Percentiles rank a stretch among this genome's conserved stretches.
phyloP scores from a whole-genome alignment of 2,888 invertebrate genomes.

The Hyposoter didymator region DNA sequence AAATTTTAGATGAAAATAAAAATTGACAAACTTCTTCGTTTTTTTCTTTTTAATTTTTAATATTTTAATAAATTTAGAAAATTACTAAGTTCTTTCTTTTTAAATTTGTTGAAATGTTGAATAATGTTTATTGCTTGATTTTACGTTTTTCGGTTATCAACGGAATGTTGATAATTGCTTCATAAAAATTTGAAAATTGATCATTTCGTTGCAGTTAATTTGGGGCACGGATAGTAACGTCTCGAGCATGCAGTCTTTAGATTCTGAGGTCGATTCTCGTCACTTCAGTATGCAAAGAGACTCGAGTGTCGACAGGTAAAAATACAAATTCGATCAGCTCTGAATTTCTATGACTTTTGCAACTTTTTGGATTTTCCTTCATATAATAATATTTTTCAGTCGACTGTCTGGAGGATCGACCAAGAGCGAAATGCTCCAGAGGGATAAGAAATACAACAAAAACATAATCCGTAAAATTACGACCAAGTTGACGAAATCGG shows the following conservation, averaged over 20 bases:
- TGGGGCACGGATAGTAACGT: slow-evolving; percentile 95
- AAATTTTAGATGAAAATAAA: neutral
- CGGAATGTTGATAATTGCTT: neutral
- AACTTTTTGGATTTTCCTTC: slow-evolving; percentile 29
- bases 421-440: slow-evolving; percentile 91
- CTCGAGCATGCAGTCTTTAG: slow-evolving; percentile 92
- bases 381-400: slow-evolving; percentile 81
- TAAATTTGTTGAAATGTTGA: neutral
- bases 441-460: slow-evolving; percentile 92
- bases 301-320: slow-evolving; percentile 91
- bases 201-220: slow-evolving; percentile 86
- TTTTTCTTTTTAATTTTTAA: neutral
- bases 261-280: slow-evolving; percentile 86
- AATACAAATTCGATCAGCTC: slow-evolving; percentile 6
- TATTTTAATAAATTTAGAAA: too few relatives aligned
- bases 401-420: slow-evolving; percentile 93
- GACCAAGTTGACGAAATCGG: slow-evolving; percentile 93
- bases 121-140: neutral
- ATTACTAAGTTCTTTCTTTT: too few relatives aligned
- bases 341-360: neutral
- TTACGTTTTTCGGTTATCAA: neutral
- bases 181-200: slow-evolving; percentile 14
- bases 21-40: neutral
- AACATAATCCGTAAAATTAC: slow-evolving; percentile 92
- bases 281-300: slow-evolving; percentile 89